Evolutionary conservation across 2,888 invertebrate genomes (phyloP).

Genomic region (Ophonus ardosiacus): DNA sequence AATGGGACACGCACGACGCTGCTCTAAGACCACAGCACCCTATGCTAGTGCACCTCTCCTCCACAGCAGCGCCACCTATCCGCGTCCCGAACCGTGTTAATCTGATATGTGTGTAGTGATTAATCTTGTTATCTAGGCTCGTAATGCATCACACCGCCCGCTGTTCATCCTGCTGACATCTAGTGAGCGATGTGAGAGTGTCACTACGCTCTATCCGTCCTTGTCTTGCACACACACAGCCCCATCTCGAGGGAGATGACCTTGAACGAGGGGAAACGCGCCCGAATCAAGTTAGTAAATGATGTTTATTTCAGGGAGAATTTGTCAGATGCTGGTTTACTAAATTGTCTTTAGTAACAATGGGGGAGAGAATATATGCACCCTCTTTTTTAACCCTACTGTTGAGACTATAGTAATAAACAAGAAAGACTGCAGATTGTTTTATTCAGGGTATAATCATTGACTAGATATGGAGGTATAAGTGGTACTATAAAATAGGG

Average conservation of each 20-base stretch:
- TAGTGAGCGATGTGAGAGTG: conserved; percentile 47
- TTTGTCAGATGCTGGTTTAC: conserved; percentile 40
- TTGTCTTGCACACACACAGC: neutral
- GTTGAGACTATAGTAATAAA: neutral
- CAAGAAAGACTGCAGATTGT: neutral
- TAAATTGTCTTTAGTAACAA: conserved; percentile 40
- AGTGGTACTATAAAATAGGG: neutral
- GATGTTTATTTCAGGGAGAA: conserved; percentile 38
- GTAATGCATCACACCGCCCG: conserved; percentile 49
- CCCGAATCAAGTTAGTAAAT: conserved; percentile 36
- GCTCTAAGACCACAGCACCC: neutral
- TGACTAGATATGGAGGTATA: neutral
- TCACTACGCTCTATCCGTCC: neutral
- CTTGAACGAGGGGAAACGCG: conserved; percentile 21
- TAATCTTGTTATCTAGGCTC: conserved; percentile 55
- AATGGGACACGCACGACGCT: no score
- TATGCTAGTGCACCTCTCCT: neutral
- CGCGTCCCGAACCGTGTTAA: conserved; percentile 48
- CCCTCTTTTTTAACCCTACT: conserved; percentile 25
- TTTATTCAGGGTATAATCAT: neutral
- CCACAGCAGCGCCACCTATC: conserved; percentile 27
- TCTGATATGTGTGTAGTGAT: conserved; percentile 61
- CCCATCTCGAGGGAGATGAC: conserved; percentile 28
- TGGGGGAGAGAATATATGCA: conserved; percentile 16
- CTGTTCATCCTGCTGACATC: conserved; percentile 30